These are phyloP conservation scores for Poecile montanus DNA, from an alignment of 2,797 vertebrate species.

Conservation along the genomic window DNA sequence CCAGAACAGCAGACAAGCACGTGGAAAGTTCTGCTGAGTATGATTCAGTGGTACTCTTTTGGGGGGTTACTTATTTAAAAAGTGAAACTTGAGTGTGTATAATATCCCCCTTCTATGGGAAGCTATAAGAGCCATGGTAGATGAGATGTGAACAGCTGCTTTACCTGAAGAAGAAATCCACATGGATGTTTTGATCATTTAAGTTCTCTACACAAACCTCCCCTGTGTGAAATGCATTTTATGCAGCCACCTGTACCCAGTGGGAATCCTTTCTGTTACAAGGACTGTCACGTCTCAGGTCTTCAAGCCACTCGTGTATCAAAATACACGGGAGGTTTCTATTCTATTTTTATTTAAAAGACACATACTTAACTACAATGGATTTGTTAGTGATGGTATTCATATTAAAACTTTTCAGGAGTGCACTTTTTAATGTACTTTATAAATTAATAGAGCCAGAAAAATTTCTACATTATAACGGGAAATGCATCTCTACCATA, in stretches of 20 bases:
- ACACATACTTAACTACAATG: background rate
- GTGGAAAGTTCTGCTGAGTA: background rate
- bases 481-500: background rate
- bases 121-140: background rate
- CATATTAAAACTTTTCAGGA: background rate
- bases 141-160: background rate
- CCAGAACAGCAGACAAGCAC: background rate
- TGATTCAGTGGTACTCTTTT: background rate
- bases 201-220: accelerated
- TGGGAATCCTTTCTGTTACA: background rate
- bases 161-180: background rate
- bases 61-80: background rate
- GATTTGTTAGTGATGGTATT: background rate
- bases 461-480: background rate
- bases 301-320: background rate
- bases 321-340: background rate
- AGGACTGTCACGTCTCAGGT: background rate
- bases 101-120: background rate
- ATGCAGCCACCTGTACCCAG: background rate
- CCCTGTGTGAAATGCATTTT: background rate
- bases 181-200: background rate
- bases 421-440: background rate
- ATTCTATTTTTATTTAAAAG: background rate
- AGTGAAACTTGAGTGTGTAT: background rate
- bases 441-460: background rate